Conservation (phyloP, 2,888 invertebrate species). For the Colletes collaris region DNA sequence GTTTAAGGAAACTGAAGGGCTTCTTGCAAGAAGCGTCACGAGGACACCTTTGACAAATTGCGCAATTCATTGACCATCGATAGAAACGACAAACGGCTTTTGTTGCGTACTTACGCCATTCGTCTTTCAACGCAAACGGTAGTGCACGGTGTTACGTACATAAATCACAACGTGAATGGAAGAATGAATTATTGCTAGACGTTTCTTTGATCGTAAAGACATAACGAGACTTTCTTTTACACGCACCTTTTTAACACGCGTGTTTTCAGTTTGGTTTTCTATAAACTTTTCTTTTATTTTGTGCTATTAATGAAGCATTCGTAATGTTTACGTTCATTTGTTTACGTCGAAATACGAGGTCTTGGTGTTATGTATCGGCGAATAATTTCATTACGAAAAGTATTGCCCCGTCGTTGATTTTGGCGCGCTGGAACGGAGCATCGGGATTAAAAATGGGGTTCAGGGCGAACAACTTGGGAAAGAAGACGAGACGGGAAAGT, state of each 20-base stretch:
- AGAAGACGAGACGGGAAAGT: too few species aligned
- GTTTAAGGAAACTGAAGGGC: background rate
- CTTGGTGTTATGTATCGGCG: too few species aligned
- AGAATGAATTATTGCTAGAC: background rate
- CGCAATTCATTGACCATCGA: constrained; percentile 11
- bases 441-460: too few species aligned
- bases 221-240: background rate
- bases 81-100: constrained; percentile 21
- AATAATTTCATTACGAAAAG: too few species aligned
- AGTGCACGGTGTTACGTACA: constrained; percentile 20
- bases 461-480: too few species aligned
- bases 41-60: constrained; percentile 30
- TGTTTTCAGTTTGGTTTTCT: too few species aligned
- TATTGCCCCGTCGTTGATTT: background rate
- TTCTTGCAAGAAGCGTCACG: constrained; percentile 39
- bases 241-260: too few species aligned
- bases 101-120: constrained; percentile 41
- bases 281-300: too few species aligned
- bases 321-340: too few species aligned
- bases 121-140: background rate
- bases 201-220: background rate
- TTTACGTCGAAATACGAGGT: too few species aligned
- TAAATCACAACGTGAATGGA: constrained; percentile 8
- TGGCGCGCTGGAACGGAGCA: too few species aligned
- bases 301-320: too few species aligned